Base-by-base conservation (phyloP, 1,140 invertebrate species). In the Stenopsyche tienmushanensis region DNA sequence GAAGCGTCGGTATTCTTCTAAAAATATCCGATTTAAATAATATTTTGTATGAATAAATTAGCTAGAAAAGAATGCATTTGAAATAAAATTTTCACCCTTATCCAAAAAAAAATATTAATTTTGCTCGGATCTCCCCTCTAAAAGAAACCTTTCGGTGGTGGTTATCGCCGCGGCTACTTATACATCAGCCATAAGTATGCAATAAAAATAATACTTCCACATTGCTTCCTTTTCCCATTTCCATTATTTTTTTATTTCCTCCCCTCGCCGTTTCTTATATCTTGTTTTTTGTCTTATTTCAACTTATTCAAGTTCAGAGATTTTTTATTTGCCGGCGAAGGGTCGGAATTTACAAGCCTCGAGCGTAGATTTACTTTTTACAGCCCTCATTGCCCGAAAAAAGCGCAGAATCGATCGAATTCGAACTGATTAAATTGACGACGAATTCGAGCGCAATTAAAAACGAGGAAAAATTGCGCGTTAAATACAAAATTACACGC, bases 191-290 rank as follows among this genome's bases (percentile, higher is more conserved):
- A 65, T 69, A 69, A 69, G 67, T 65, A 69, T 54, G 67, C 67
- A 69, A 69, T 69, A 69, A 69, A 69, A 69, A 69, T 69, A 69
- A 69, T 69, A 68, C 66, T 68, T 68, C 66, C 66, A 64, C 62
- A 68, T 68, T 68, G 67, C 67, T 69, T 69, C 67, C 67, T 69
- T 69, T 69, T 69, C 67, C 67, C 64, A 69, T 69, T 69, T 69
- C 67, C 67, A 69, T 69, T 69, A 69, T 65, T 65, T 69, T 66
- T 69, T 69, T 65, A 62, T 65, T 62, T 53, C 67, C 59, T 58
- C 67, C 67, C 67, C 59, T 63, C 20, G 21, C 55, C 50, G 57
- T 57, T 64, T 59, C 58, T 55, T 69, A 62, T 68, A 64, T 65
- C 23, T 45, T 18, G 17, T 47, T 64, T 69, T 64, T 65, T 69